Conservation (phyloP, 2,888 invertebrate genomes). For the Timandra comae region DNA sequence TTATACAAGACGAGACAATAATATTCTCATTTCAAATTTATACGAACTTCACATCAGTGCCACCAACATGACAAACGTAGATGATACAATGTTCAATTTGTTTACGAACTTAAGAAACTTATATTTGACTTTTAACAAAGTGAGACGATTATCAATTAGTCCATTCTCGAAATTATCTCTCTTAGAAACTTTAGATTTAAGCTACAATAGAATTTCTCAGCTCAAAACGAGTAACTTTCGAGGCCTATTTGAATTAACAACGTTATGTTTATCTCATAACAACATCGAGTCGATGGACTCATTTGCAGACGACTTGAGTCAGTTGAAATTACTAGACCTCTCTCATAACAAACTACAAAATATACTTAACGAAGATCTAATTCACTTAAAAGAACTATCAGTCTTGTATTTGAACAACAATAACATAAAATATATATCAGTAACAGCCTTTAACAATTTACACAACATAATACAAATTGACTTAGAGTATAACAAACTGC, state of each 20-base stretch:
- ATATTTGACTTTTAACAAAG: conserved; percentile 84
- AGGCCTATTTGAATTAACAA: conserved; percentile 83
- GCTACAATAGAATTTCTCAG: conserved; percentile 87
- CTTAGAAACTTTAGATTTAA: conserved; percentile 87
- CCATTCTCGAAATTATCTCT: conserved; percentile 86
- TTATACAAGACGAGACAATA: conserved; percentile 40
- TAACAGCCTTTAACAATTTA: conserved; percentile 86
- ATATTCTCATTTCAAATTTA: conserved; percentile 53
- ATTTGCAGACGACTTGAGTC: conserved; percentile 85
- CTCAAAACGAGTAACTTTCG: conserved; percentile 90
- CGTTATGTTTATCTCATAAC: conserved; percentile 91
- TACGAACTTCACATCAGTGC: conserved; percentile 64
- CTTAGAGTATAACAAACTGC: conserved; percentile 88
- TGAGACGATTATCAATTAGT: conserved; percentile 87
- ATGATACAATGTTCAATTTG: conserved; percentile 86
- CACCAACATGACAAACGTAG: conserved; percentile 58
- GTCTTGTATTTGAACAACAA: conserved; percentile 88
- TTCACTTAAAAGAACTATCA: conserved; percentile 85
- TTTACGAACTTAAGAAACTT: conserved; percentile 86
- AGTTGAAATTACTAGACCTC: conserved; percentile 87
- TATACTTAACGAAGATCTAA: conserved; percentile 85
- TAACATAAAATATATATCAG: conserved; percentile 86
- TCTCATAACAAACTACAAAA: conserved; percentile 89
- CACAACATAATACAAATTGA: conserved; percentile 87
- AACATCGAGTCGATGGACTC: conserved; percentile 88